phyloP scores from a whole-genome alignment of 2,888 invertebrate species.

The Sphecodes monilicornis region DNA sequence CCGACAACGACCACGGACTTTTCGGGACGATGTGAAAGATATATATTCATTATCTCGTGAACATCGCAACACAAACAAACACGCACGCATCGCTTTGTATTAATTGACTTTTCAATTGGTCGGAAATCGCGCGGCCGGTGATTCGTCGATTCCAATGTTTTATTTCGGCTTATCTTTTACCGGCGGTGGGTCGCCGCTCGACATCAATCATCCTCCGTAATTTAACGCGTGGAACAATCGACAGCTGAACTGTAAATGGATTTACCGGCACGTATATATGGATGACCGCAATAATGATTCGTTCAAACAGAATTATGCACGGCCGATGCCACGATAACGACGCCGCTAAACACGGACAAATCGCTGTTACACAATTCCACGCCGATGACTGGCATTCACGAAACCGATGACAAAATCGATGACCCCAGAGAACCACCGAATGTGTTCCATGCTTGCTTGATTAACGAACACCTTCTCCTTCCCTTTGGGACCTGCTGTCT shows the following conservation, averaged over 20 bases:
- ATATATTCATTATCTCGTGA: neutral
- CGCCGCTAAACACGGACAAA: constrained; percentile 57
- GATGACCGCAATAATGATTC: constrained; percentile 79
- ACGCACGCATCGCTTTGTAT: no score
- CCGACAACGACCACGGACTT: neutral
- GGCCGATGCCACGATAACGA: constrained; percentile 69
- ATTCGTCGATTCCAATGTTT: constrained; percentile 41
- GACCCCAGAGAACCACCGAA: neutral
- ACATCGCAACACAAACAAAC: neutral
- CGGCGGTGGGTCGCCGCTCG: constrained; percentile 29
- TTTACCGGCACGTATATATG: constrained; percentile 72
- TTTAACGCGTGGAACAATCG: constrained; percentile 62
- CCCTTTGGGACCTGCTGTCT: no score
- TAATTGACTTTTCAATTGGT: neutral
- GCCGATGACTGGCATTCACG: constrained; percentile 29
- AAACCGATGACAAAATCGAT: constrained; percentile 31
- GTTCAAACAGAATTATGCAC: constrained; percentile 77
- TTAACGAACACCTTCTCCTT: no score
- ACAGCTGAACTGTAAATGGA: constrained; percentile 71
- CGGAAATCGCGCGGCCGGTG: neutral
- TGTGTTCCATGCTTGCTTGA: constrained; percentile 4
- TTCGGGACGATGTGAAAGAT: neutral
- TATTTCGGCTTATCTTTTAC: constrained; percentile 16
- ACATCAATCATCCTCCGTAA: constrained; percentile 69
- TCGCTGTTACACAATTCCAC: constrained; percentile 53